These are phyloP conservation scores for Lathamus discolor DNA, from an alignment of 2,113 vertebrate genomes.

Conservation along the genomic window DNA sequence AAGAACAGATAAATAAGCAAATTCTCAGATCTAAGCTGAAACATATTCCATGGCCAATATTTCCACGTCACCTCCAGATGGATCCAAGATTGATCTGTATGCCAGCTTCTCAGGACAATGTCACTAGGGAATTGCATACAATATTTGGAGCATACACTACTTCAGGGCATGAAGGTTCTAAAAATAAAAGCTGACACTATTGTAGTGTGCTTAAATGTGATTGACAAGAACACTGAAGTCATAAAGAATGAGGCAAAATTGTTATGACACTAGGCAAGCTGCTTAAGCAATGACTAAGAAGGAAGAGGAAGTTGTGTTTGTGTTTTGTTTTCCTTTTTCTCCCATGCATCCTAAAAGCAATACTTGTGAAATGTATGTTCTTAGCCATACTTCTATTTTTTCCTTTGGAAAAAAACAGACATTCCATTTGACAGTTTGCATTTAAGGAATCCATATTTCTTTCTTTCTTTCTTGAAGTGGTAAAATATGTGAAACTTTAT, in stretches of 20 bases:
- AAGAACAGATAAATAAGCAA: neutral
- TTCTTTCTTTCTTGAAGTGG: neutral
- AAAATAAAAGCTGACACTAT: slow-evolving; percentile 21
- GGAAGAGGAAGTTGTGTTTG: neutral
- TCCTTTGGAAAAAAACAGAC: neutral
- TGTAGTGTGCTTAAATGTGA: neutral
- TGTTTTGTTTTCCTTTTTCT: neutral
- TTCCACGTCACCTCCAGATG: neutral
- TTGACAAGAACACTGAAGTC: slow-evolving; percentile 12
- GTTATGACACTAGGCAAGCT: neutral
- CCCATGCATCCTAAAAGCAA: neutral
- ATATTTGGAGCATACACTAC: neutral
- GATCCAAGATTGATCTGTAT: neutral
- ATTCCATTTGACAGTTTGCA: neutral
- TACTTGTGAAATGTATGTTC: neutral
- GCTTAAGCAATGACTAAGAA: neutral
- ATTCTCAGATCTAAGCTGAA: neutral
- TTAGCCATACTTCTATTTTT: neutral
- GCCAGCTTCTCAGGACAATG: neutral
- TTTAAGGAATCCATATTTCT: neutral
- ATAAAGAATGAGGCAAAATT: neutral
- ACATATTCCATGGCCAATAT: neutral
- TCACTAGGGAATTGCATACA: neutral
- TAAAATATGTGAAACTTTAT: neutral
- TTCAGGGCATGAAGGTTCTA: neutral